phyloP scores from a whole-genome alignment of 1,140 invertebrate genomes.

The Maniola jurtina region DNA sequence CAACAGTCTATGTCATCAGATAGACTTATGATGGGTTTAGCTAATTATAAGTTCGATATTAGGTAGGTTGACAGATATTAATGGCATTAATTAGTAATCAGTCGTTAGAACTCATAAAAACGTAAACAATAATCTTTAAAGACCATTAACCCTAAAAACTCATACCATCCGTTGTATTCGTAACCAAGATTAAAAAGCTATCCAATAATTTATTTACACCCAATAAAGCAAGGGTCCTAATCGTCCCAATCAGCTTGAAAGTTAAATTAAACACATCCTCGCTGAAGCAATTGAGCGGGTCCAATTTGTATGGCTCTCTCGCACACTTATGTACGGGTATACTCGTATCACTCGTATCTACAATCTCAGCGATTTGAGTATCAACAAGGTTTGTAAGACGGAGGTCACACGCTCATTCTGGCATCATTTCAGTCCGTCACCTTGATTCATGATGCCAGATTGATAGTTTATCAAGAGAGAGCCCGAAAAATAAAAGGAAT shows the following conservation, averaged over 20 bases:
- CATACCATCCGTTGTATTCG: conserved; percentile 9
- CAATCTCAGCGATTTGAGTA: no score
- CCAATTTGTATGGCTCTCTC: conserved; percentile 19
- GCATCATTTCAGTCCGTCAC: no score
- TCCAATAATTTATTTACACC: conserved; percentile 31
- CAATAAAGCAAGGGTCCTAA: conserved; percentile 31
- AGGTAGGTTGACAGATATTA: no score
- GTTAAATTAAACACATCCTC: conserved; percentile 31
- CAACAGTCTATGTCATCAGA: no score
- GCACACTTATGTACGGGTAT: not conserved
- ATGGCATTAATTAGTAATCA: not conserved
- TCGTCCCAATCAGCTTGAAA: conserved; percentile 26
- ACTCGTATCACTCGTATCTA: no score
- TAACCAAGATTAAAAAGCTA: conserved; percentile 26
- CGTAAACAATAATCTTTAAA: not conserved
- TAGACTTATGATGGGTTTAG: not conserved
- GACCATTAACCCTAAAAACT: not conserved
- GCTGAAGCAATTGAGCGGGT: conserved; percentile 19
- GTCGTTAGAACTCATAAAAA: not conserved
- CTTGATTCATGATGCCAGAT: no score
- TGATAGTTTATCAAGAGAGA: no score
- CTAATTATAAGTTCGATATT: not conserved
- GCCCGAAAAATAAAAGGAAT: no score
- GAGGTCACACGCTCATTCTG: no score
- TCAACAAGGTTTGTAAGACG: no score